phyloP scores from a whole-genome alignment of 2,888 invertebrate genomes.

The Calameuta pallipes region DNA sequence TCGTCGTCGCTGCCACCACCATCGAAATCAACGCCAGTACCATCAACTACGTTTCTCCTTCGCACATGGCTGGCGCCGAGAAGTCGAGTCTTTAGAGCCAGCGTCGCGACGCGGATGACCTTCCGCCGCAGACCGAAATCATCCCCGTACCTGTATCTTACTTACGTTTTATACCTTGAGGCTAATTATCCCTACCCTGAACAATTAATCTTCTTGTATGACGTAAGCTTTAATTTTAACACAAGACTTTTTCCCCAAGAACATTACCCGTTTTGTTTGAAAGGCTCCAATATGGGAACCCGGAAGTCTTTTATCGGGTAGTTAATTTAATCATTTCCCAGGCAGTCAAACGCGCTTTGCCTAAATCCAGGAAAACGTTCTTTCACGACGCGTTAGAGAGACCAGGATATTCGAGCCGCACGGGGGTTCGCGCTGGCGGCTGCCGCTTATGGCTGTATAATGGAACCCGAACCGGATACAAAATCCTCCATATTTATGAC shows the following conservation, averaged over 20 bases:
- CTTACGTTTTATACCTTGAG: not conserved
- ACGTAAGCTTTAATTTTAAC: not conserved
- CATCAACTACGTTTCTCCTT: conserved; percentile 17
- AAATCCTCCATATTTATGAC: not conserved
- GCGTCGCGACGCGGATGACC: conserved; percentile 38
- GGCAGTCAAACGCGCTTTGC: not conserved
- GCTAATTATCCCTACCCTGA: not conserved
- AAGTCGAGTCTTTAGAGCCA: conserved; percentile 35
- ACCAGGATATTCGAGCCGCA: not conserved
- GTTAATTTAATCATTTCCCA: not conserved
- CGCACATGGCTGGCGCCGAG: conserved; percentile 34
- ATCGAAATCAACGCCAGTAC: not conserved
- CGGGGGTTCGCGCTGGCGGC: not conserved
- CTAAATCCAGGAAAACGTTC: not conserved
- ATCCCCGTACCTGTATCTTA: not conserved
- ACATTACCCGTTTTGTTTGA: no score
- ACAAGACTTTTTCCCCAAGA: not conserved
- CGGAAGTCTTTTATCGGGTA: not conserved
- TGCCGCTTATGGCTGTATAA: conserved; percentile 14
- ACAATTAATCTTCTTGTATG: not conserved
- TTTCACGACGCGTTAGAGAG: not conserved
- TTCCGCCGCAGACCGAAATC: not conserved
- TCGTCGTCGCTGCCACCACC: not conserved
- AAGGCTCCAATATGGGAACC: not conserved
- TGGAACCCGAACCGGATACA: conserved; percentile 5